These are phyloP conservation scores for Simalia tracyae DNA, from an alignment of 2,797 vertebrate genomes.

Conservation along the genomic window DNA sequence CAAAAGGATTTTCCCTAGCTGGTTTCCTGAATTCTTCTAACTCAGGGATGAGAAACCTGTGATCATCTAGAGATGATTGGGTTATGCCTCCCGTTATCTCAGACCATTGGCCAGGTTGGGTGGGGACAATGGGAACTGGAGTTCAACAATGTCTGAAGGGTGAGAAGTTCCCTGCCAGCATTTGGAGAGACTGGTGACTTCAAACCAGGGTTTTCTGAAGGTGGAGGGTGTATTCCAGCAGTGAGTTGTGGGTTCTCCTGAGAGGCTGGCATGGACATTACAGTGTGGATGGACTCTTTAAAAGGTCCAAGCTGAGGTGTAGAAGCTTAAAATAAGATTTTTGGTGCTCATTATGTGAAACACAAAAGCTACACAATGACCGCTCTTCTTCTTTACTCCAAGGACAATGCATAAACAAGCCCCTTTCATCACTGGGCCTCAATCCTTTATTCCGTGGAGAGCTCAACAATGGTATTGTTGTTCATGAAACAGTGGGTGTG, in stretches of 20 bases:
- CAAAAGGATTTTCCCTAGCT: background rate
- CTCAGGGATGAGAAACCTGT: background rate
- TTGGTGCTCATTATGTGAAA: too few species aligned
- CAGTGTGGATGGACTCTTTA: background rate
- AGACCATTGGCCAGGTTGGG: background rate
- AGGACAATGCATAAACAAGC: background rate
- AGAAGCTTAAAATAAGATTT: background rate
- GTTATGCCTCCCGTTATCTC: background rate
- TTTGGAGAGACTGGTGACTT: background rate
- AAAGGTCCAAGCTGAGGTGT: background rate
- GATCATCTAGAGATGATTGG: background rate
- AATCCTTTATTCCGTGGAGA: background rate
- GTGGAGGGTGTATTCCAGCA: too few species aligned
- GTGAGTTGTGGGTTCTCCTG: background rate
- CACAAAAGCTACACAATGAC: background rate
- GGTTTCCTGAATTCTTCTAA: background rate
- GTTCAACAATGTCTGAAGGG: background rate
- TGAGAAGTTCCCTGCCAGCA: background rate
- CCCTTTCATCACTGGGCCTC: fast-evolving
- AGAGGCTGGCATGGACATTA: background rate
- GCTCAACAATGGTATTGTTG: background rate
- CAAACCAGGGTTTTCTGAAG: background rate
- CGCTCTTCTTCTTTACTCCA: background rate
- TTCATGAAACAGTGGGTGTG: fast-evolving
- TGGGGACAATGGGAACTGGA: background rate